Conservation (phyloP, 2,888 invertebrate species). For the Macrosiphum euphorbiae region DNA sequence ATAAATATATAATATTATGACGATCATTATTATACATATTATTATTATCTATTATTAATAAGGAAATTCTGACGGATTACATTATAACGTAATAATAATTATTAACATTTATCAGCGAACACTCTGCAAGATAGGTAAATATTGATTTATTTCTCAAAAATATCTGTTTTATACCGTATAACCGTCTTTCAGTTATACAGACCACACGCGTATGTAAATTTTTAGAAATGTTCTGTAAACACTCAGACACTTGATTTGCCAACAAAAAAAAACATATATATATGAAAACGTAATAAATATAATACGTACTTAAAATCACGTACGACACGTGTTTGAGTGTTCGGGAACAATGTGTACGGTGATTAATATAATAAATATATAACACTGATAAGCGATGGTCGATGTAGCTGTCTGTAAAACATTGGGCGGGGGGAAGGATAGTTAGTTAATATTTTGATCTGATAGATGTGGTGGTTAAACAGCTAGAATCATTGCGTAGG, state of each 20-base stretch:
- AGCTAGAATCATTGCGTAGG: neutral
- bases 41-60: neutral
- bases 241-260: neutral
- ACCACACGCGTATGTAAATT: neutral
- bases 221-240: neutral
- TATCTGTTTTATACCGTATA: neutral
- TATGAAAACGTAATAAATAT: neutral
- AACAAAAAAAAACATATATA: neutral
- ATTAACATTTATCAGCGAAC: neutral
- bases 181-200: neutral
- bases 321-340: neutral
- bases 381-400: neutral
- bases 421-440: neutral
- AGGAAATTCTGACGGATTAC: neutral
- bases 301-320: neutral
- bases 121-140: neutral
- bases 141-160: neutral
- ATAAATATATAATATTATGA: neutral
- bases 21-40: neutral
- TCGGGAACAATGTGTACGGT: neutral
- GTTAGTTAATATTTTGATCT: neutral
- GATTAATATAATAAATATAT: neutral
- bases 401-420: neutral
- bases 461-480: neutral
- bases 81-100: neutral